Conservation (phyloP, 2,113 vertebrate species). For the Ceyx margarethae region DNA sequence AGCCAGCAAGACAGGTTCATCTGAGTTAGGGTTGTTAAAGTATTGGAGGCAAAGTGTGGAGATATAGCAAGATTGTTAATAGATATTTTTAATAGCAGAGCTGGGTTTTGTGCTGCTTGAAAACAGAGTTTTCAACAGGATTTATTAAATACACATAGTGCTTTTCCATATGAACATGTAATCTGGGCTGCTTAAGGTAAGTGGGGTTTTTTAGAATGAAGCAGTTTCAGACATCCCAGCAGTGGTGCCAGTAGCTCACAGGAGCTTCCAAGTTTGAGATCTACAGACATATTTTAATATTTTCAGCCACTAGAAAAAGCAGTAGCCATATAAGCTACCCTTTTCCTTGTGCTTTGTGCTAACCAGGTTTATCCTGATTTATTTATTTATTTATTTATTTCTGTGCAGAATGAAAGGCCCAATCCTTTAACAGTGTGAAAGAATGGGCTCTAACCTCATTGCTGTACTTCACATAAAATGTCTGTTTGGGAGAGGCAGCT, state of each 20-base stretch:
- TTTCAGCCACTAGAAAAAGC: not conserved
- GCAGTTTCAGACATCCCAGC: not conserved
- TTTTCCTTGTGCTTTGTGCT: not conserved
- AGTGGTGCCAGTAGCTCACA: not conserved
- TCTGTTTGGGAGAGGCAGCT: not conserved
- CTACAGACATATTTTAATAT: not conserved
- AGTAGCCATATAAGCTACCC: not conserved
- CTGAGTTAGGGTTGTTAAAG: conserved; percentile 41
- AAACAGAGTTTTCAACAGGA: conserved; percentile 24
- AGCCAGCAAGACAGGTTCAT: conserved; percentile 46
- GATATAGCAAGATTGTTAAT: not conserved
- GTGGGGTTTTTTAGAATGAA: not conserved
- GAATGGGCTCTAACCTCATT: not conserved
- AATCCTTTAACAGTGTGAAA: not conserved
- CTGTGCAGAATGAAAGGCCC: not conserved
- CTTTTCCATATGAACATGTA: conserved; percentile 17
- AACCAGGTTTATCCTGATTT: not conserved
- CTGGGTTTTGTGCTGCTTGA: not conserved
- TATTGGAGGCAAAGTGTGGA: not conserved
- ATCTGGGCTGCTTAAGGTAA: not conserved
- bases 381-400: not conserved
- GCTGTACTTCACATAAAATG: not conserved
- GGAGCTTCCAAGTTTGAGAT: not conserved
- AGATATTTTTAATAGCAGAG: conserved; percentile 18
- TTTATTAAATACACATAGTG: not conserved